Base-by-base conservation (phyloP, 2,888 invertebrate species). In the Apotomis turbidana region DNA sequence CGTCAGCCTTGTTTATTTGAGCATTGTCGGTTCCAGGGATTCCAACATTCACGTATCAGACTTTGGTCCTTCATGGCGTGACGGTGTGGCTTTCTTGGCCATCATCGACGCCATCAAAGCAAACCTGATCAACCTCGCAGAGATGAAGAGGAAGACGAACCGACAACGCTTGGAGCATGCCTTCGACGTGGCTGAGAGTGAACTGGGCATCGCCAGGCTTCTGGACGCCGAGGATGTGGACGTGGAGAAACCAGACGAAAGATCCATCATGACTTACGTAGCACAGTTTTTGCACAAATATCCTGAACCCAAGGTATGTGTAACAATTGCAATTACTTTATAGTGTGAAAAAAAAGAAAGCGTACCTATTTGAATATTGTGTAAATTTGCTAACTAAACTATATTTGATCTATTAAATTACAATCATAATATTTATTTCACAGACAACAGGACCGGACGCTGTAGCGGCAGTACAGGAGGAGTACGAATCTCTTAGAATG, bases 261-360 rank as follows among this genome's bases (percentile, higher is more conserved):
- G 98, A 90, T 98, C 98, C 75, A 98, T 99, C 81, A 99, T 99
- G 99, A 99, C 99, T 46, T 99, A 99, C 88, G 98, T 99, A 75
- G 98, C 99, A 55, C 99, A 99, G 94, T 99, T 99, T 92, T 94
- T 99, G 85, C 98, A 99, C 89, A 98, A 98, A 93, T 97, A 97
- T 91, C 97, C 97, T 61, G 97, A 97, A 93, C 97, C 97, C 66
- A 97, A 96, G 91, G 95, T 95, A 76, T 83, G 10, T 27, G 52
- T n/a, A 10, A 41, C 41, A 6, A 41, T 41, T 41, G 6, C 41
- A 41, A 41, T 6, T 27, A 41, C 5, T 41, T 41, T 41, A 3
- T 6, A 27, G 0, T 27, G 27, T 4, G 41, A 41, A 41, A 41
- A 41, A 41, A 41, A 41, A 6, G 5, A 41, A 41, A 41, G 41